phyloP scores from a whole-genome alignment of 2,888 invertebrate species.

The Oligia strigilis region DNA sequence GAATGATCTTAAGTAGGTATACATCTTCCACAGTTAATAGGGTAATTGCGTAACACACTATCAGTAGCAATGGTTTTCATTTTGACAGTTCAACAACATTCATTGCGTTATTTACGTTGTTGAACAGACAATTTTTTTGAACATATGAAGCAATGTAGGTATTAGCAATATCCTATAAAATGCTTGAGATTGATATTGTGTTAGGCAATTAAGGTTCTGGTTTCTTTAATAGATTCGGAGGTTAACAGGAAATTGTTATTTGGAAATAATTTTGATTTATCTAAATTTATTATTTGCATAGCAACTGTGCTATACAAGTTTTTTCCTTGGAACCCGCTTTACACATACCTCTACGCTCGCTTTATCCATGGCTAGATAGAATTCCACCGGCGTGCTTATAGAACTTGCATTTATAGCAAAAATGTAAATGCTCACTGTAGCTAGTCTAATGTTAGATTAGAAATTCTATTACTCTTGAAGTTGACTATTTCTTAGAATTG shows the following conservation, averaged over 20 bases:
- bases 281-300: background rate
- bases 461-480: conserved; percentile 47
- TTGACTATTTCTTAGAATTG: conserved; percentile 27
- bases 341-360: background rate
- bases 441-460: conserved; percentile 45
- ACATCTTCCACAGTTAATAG: background rate
- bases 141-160: too few species aligned
- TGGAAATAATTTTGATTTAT: background rate
- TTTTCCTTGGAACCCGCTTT: conserved; percentile 1
- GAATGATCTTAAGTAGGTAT: background rate
- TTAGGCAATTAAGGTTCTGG: background rate
- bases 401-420: conserved; percentile 41
- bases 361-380: conserved; percentile 21
- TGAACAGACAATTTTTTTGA: background rate
- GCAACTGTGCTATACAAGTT: background rate
- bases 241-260: background rate
- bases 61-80: background rate
- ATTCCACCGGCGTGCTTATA: conserved; percentile 33
- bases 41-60: background rate
- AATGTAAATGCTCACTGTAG: conserved; percentile 44
- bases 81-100: too few species aligned
- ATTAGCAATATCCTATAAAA: too few species aligned
- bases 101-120: background rate
- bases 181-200: background rate
- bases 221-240: background rate